Evolutionary conservation across 2,113 vertebrate genomes (phyloP).

Genomic region (Ascaphus truei): DNA sequence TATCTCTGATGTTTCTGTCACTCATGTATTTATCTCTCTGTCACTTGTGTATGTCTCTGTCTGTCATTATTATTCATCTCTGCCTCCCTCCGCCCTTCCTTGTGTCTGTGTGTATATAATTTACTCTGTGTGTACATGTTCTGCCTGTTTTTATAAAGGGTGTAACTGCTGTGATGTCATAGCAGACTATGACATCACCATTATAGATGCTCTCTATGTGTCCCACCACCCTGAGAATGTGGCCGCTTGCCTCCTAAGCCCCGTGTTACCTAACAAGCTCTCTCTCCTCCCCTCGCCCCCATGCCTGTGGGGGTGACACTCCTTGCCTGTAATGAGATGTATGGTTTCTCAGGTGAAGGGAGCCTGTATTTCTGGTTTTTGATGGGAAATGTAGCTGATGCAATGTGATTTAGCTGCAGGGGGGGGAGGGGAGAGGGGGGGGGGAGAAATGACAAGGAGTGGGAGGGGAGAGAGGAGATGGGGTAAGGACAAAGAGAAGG

Average conservation of each 20-base stretch:
- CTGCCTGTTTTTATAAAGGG: not conserved
- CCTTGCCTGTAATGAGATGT: conserved; percentile 3
- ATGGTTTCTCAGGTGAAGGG: not conserved
- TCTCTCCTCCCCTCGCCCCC: not conserved
- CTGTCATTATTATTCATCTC: not conserved
- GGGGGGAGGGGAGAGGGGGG: too few species aligned
- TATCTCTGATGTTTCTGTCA: too few species aligned
- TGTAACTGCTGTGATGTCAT: not conserved
- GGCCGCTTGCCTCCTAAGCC: not conserved
- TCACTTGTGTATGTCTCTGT: too few species aligned
- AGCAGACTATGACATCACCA: not conserved
- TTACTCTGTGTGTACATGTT: not conserved
- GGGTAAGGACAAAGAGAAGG: too few species aligned
- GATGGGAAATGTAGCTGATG: conserved; percentile 9
- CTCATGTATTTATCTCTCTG: too few species aligned
- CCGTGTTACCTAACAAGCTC: not conserved
- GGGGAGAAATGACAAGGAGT: too few species aligned
- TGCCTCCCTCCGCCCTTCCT: not conserved
- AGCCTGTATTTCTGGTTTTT: conserved; percentile 33
- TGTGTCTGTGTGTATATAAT: not conserved
- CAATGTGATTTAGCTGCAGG: not conserved
- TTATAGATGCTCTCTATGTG: not conserved
- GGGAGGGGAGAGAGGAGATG: too few species aligned
- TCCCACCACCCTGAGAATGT: not conserved
- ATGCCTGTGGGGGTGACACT: too few species aligned